Base-by-base conservation (phyloP, 2,888 invertebrate species). In the Hirtodrosophila histrioides region DNA sequence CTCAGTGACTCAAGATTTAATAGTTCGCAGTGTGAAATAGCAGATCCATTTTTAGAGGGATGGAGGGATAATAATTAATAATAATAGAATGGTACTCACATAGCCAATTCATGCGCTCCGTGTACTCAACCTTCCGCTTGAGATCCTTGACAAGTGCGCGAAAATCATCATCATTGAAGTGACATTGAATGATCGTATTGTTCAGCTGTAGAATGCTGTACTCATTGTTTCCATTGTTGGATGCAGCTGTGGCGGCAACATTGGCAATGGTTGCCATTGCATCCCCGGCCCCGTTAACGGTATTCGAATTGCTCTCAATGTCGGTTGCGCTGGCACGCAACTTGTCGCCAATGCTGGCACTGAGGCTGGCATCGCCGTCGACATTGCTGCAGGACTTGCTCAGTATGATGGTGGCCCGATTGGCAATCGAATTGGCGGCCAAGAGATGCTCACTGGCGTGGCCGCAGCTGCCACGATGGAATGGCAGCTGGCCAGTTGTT, bases 71-170 rank as follows among this genome's bases (percentile, higher is more conserved):
- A 17, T 36, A 12, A 8, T 58, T 23, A 40, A 40, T 35, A 12
- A 27, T 50, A 11, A 12, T 11, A 27, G 27, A 27, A 9, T 23
- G 2, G 8, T 64, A 92, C 92, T 92, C 76, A 92, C 92, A 92
- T 90, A 92, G 81, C 92, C 92, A 92, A 88, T 92, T 92, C 91
- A 92, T 92, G 78, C 90, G 91, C 71, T 92, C 92, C 41, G 92
- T 91, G 72, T 91, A 92, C 76, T 92, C 92, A 61, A 92, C 91
- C 78, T 92, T 92, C 48, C 91, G 88, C 74, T 91, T 91, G 60
- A 92, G 88, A 83, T 92, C 92, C 83, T 88, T 90, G 67, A 92
- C 90, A 58, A 92, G 69, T 43, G 90, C 89, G 53, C 90, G 88
- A 75, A 92, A 90, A 69, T 92, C 92, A 27, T 91, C 91, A 69